Base-by-base conservation (phyloP, 2,113 vertebrate genomes). In the Myotis brandtii region DNA sequence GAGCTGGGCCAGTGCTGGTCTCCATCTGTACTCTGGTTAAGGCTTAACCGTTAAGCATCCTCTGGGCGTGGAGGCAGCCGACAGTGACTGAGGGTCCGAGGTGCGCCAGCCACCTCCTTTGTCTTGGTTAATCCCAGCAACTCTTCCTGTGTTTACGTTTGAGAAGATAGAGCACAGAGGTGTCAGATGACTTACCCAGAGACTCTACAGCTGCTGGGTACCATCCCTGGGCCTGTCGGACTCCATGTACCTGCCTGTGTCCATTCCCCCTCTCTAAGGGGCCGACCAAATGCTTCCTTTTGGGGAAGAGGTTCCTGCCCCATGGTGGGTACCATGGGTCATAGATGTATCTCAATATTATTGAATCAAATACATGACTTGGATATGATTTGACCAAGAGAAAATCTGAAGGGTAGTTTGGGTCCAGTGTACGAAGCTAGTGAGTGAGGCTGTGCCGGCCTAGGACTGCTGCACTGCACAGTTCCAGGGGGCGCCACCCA, bases 401-500 rank as follows among this genome's bases (percentile, higher is more conserved):
- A 52, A 54, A 17, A 40, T 86, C 30, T 83, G 73, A 89, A 50
- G 20, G 59, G 40, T 80, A 32, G 72, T 64, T 93, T 72, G 77
- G 66, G 32, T 43, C 27, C 10, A 48, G 34, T 1, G 34, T 62
- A 67, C 64, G 34, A 25, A 59, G 87, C 20, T 13, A 79, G 21
- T 3, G 18, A 81, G 48, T 3, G 17, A 86, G 52, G 20, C 34
- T n/a, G 14, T 52, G 40, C 54, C 34, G 52, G 66, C 40, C 9
- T 0, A 3, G 72, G 59, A 18, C 62, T 37, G 18, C 62, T 13
- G 3, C 23, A 0, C 13, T 0, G 1, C 67, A 9, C 32, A 13
- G 8, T 40, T 50, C 81, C 37, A 37, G 81, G 50, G 30, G 46
- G 6, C 1, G 1, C 52, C 32, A 10, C 9, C 23, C 25, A 1